phyloP scores from a whole-genome alignment of 1,140 invertebrate genomes.

The Drosophila pectinifera region DNA sequence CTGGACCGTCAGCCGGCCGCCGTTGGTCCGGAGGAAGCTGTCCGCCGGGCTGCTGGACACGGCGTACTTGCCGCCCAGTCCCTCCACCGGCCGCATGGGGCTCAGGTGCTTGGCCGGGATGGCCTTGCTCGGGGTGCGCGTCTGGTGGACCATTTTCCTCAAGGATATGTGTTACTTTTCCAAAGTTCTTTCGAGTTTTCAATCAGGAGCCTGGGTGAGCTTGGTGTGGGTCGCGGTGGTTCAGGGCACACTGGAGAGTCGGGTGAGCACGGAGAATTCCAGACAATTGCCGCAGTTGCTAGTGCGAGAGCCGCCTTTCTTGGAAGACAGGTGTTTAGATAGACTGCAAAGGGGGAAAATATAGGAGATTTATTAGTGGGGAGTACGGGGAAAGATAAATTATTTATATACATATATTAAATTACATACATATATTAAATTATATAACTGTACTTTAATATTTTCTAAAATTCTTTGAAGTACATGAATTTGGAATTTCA shows the following conservation, averaged over 20 bases:
- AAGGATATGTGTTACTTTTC: slow-evolving; percentile 7
- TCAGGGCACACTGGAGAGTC: slow-evolving; percentile 81
- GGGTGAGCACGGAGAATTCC: slow-evolving; percentile 79
- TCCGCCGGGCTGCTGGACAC: slow-evolving; percentile 66
- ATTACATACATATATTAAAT: too few relatives aligned
- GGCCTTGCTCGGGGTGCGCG: slow-evolving; percentile 72
- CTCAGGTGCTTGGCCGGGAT: slow-evolving; percentile 77
- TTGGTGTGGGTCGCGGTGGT: slow-evolving; percentile 1
- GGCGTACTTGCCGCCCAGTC: slow-evolving; percentile 60
- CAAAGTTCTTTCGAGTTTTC: slow-evolving; percentile 19
- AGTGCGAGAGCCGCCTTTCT: slow-evolving; percentile 80
- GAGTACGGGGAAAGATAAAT: too few relatives aligned
- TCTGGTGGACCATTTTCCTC: slow-evolving; percentile 74
- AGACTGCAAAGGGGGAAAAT: slow-evolving; percentile 46
- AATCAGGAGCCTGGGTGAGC: slow-evolving; percentile 13
- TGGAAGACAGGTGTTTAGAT: slow-evolving; percentile 82
- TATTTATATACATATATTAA: too few relatives aligned
- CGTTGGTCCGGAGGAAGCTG: slow-evolving; percentile 50
- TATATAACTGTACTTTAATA: rapidly evolving
- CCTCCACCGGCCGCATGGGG: slow-evolving; percentile 68
- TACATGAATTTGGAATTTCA: neutral
- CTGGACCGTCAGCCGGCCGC: slow-evolving; percentile 43
- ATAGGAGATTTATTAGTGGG: slow-evolving; percentile 1
- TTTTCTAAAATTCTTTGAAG: neutral
- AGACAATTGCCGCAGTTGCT: slow-evolving; percentile 81